These are phyloP conservation scores for Hypercompe scribonia DNA, from an alignment of 2,888 invertebrate genomes.

Conservation along the genomic window DNA sequence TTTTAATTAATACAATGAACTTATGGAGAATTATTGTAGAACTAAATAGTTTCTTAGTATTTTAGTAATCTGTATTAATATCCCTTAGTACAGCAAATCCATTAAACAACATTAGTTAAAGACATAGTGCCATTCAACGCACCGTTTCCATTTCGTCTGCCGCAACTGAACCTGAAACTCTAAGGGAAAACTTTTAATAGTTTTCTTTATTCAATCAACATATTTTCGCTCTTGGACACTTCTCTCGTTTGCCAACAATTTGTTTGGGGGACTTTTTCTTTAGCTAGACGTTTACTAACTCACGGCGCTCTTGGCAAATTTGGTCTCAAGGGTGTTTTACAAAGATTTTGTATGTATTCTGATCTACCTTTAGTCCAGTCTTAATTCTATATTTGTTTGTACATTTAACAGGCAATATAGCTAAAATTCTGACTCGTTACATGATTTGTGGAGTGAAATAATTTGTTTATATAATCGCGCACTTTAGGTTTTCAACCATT, in stretches of 20 bases:
- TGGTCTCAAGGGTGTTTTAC: slow-evolving; percentile 74
- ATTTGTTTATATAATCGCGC: neutral
- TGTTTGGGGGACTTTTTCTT: slow-evolving; percentile 80
- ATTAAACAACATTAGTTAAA: slow-evolving; percentile 42
- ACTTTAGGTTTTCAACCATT: neutral
- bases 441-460: neutral
- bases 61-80: neutral
- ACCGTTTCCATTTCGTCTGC: slow-evolving; percentile 70
- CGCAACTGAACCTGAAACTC: slow-evolving; percentile 75
- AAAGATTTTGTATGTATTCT: slow-evolving; percentile 67
- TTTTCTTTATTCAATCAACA: slow-evolving; percentile 86
- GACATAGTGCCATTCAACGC: slow-evolving; percentile 60
- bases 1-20: too few relatives aligned
- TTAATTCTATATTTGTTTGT: slow-evolving; percentile 52
- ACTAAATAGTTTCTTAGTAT: neutral
- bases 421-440: neutral
- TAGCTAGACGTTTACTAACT: slow-evolving; percentile 67
- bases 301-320: slow-evolving; percentile 74
- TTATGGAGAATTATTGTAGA: too few relatives aligned
- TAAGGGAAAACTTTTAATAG: slow-evolving; percentile 82
- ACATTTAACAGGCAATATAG: neutral
- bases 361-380: slow-evolving; percentile 68
- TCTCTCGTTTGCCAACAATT: slow-evolving; percentile 83
- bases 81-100: slow-evolving; percentile 28
- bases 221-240: slow-evolving; percentile 84